Conservation (phyloP, 1,140 invertebrate genomes). For the Bombus affinis region DNA sequence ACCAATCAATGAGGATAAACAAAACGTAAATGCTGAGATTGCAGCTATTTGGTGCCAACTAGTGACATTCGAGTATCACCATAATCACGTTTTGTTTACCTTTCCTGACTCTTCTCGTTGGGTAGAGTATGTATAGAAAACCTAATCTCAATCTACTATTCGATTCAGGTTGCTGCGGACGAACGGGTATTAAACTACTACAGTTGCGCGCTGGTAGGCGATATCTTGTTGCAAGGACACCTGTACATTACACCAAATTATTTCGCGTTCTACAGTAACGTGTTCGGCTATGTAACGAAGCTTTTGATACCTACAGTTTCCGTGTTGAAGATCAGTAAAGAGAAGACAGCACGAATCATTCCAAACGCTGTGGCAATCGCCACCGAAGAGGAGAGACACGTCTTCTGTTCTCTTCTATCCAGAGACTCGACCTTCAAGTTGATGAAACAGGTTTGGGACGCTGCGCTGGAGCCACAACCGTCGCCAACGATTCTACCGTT, state of each 20-base stretch:
- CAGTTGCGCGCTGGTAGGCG: slow-evolving; percentile 94
- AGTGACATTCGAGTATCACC: too few species aligned
- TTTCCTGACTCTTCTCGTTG: too few species aligned
- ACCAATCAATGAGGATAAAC: too few species aligned
- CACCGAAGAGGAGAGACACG: slow-evolving; percentile 92
- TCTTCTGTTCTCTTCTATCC: slow-evolving; percentile 94
- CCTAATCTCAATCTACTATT: not conserved
- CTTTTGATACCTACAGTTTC: slow-evolving; percentile 91
- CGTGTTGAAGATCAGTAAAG: slow-evolving; percentile 93
- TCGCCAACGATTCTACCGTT: slow-evolving; percentile 62
- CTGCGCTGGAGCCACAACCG: slow-evolving; percentile 74
- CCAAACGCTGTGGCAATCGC: slow-evolving; percentile 95
- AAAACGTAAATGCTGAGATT: too few species aligned
- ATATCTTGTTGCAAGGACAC: slow-evolving; percentile 96
- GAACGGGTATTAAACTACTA: slow-evolving; percentile 93
- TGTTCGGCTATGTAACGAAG: slow-evolving; percentile 96
- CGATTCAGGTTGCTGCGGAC: slow-evolving; percentile 86
- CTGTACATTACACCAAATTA: slow-evolving; percentile 96
- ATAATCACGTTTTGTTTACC: too few species aligned
- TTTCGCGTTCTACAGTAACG: slow-evolving; percentile 97
- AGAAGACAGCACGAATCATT: slow-evolving; percentile 94
- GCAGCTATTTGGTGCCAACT: too few species aligned
- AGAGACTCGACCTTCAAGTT: slow-evolving; percentile 93
- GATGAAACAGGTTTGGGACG: slow-evolving; percentile 90
- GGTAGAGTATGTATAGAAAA: not conserved